phyloP scores from a whole-genome alignment of 2,888 invertebrate genomes.

The Ormyrus rosae region DNA sequence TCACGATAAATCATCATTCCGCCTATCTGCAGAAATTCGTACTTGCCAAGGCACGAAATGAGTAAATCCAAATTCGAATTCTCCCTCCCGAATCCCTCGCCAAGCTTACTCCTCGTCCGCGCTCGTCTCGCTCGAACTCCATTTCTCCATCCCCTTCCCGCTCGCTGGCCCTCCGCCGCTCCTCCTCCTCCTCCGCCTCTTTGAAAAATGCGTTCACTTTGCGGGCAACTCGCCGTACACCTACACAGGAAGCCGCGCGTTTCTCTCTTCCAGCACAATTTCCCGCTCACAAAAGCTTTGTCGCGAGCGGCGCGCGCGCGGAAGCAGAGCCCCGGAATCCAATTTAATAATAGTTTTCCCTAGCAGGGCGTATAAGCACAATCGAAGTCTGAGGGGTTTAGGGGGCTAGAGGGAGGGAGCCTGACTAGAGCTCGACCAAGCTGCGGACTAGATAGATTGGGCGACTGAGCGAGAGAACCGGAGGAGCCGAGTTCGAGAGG shows the following conservation, averaged over 20 bases:
- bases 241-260: constrained; percentile 28
- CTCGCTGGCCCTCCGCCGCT: constrained; percentile 14
- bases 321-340: constrained; percentile 64
- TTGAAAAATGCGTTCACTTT: constrained; percentile 64
- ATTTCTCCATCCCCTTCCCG: background rate
- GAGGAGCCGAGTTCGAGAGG: background rate
- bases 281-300: constrained; percentile 65
- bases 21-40: no score
- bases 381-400: constrained; percentile 57
- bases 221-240: constrained; percentile 35
- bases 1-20: no score
- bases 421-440: background rate
- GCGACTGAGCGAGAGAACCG: background rate
- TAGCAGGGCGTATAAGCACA: constrained; percentile 62
- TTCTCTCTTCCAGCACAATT: constrained; percentile 62
- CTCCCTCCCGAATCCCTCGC: no score
- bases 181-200: constrained; percentile 6
- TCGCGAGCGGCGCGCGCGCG: constrained; percentile 58
- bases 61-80: no score
- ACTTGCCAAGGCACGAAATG: no score
- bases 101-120: no score
- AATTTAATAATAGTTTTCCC: constrained; percentile 69
- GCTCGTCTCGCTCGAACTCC: no score
- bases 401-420: background rate
- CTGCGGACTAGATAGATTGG: background rate